Conservation (phyloP, 2,797 vertebrate species). For the Amphiprion clarkii region DNA sequence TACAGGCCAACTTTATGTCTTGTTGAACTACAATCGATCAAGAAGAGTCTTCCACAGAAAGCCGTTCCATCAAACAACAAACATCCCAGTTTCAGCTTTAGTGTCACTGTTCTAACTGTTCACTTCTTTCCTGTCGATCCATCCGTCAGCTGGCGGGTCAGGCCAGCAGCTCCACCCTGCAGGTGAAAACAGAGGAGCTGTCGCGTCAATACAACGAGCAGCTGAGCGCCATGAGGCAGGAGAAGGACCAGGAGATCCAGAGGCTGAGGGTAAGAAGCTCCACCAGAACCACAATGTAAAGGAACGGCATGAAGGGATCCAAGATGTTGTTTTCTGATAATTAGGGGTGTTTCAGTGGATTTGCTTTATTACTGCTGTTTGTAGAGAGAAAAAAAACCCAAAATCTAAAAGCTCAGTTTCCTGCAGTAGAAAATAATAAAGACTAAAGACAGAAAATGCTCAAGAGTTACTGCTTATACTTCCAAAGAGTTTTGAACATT, state of each 20-base stretch:
- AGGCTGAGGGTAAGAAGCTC: slow-evolving; percentile 85
- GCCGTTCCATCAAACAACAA: too few species aligned
- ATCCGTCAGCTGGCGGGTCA: slow-evolving; percentile 83
- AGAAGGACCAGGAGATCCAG: slow-evolving; percentile 93
- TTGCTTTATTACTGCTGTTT: neutral
- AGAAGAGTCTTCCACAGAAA: too few species aligned
- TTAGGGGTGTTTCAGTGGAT: neutral
- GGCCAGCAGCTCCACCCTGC: slow-evolving; percentile 82
- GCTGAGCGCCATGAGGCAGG: slow-evolving; percentile 86
- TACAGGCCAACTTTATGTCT: too few species aligned
- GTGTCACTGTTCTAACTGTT: too few species aligned
- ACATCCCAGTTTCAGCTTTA: too few species aligned
- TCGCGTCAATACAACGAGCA: slow-evolving; percentile 92
- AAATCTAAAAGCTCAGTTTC: too few species aligned
- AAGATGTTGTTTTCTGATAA: too few species aligned
- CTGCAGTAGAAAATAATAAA: too few species aligned
- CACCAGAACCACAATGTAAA: neutral
- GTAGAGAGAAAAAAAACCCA: neutral
- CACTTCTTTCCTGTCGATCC: neutral
- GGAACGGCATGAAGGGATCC: neutral
- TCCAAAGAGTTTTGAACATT: neutral
- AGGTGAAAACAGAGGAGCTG: slow-evolving; percentile 90
- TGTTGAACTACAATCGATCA: too few species aligned
- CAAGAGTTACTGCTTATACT: too few species aligned
- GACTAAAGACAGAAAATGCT: too few species aligned